phyloP scores from a whole-genome alignment of 2,113 vertebrate genomes.

The Ovis aries region DNA sequence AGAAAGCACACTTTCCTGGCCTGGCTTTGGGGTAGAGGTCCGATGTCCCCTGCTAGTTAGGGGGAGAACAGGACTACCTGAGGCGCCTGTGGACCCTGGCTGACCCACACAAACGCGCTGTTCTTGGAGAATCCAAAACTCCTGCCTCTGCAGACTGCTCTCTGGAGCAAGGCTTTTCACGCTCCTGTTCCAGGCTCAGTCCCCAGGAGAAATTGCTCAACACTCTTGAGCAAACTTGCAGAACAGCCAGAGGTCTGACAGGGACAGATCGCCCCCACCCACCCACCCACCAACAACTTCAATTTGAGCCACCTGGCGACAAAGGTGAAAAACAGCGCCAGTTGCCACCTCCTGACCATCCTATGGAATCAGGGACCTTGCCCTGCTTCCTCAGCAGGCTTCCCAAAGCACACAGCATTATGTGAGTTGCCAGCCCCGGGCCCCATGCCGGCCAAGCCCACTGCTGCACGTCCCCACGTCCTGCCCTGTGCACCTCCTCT shows the following conservation, averaged over 20 bases:
- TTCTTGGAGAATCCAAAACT: not conserved
- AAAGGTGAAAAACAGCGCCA: not conserved
- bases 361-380: fast-evolving
- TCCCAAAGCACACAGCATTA: not conserved
- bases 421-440: not conserved
- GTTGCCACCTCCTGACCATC: not conserved
- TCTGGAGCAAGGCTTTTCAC: not conserved
- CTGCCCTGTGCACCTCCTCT: fast-evolving
- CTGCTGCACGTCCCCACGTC: not conserved
- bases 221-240: not conserved
- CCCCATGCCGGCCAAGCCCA: not conserved
- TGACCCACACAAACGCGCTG: not conserved
- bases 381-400: not conserved
- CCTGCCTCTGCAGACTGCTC: not conserved
- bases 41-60: not conserved
- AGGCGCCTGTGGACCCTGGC: not conserved
- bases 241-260: not conserved
- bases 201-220: not conserved
- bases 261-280: not conserved
- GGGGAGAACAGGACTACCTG: not conserved
- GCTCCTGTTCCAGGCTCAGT: not conserved
- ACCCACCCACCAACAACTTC: not conserved
- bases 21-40: not conserved
- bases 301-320: not conserved
- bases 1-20: not conserved